Evolutionary conservation across 1,140 invertebrate genomes (phyloP), one percentile per base, ranked within the genome.

Genomic region (Euwallacea fornicatus): DNA sequence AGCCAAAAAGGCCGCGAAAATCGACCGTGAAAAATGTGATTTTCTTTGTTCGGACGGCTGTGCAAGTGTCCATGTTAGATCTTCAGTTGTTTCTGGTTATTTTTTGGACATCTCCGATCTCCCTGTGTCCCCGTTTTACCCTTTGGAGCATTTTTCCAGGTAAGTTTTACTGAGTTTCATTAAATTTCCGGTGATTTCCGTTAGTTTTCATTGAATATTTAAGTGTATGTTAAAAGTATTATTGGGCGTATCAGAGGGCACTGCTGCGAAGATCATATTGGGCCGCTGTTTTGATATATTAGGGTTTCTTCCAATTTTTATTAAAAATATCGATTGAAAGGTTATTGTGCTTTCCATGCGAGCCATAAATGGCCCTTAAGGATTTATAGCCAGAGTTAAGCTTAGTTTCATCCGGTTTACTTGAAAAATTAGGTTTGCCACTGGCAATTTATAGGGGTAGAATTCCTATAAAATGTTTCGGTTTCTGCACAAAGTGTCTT

Each of bases 281-380:
- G 62, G 58, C 62, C 71, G 60, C 64, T 72, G 43, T 65, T 72
- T 72, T 72, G 71, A 72, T 72, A 72, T 72, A 72, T 72, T 68
- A 64, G 42, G n/a, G 65, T 62, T 72, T 68, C 71, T 67, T 67
- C 33, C 65, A 68, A 68, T 72, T 72, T 72, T 72, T 72, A 72
- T 72, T 72, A 68, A 72, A 72, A 72, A 72, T 72, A 68, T 72
- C 71, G 71, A 72, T 72, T 68, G 59, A 42, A 33, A 66, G 47
- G 60, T 67, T 72, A 72, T 72, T 72, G 71, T 68, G 65, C 54
- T 61, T 63, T 68, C 42, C 55, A 33, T 15, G 6, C 15, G 42
- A 43, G 53, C 60, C 16, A 70, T 70, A 70, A 70, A 65, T 70
- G 69, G 69, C 9, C 64, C 61, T 66, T 42, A 47, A 47, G 41